Evolutionary conservation across 1,140 invertebrate species (phyloP).

Genomic region (Heliconius hewitsoni): DNA sequence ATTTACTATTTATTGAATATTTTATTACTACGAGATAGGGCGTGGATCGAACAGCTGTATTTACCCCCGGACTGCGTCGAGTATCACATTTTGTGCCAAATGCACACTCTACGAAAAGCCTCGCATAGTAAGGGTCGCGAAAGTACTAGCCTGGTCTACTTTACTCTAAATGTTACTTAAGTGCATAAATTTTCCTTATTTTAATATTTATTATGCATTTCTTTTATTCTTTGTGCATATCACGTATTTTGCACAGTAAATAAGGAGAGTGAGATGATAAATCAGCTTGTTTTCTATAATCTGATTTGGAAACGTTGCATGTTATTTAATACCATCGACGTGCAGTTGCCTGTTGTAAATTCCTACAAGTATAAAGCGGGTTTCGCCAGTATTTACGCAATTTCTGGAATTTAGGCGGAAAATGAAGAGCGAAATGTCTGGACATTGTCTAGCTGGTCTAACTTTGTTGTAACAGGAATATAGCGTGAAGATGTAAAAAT

Average conservation of each 20-base stretch:
- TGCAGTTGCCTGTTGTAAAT: no score
- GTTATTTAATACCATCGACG: no score
- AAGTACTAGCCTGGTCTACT: conserved; percentile 21
- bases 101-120: conserved; percentile 19
- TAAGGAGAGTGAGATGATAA: neutral
- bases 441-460: no score
- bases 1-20: conserved; percentile 5
- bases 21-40: neutral
- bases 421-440: no score
- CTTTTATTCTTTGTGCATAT: neutral
- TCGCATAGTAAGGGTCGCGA: conserved; percentile 13
- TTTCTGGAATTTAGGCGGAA: no score
- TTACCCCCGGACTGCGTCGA: conserved; percentile 8
- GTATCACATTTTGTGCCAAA: conserved; percentile 32
- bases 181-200: neutral
- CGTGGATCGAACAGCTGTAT: conserved; percentile 25
- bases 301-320: no score
- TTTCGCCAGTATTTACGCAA: no score
- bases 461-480: no score
- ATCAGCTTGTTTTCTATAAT: no score
- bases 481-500: no score
- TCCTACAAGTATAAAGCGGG: no score
- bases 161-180: neutral
- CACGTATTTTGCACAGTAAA: neutral
- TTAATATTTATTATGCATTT: neutral